Base-by-base conservation (phyloP, 2,797 vertebrate genomes). In the Chelon auratus region DNA sequence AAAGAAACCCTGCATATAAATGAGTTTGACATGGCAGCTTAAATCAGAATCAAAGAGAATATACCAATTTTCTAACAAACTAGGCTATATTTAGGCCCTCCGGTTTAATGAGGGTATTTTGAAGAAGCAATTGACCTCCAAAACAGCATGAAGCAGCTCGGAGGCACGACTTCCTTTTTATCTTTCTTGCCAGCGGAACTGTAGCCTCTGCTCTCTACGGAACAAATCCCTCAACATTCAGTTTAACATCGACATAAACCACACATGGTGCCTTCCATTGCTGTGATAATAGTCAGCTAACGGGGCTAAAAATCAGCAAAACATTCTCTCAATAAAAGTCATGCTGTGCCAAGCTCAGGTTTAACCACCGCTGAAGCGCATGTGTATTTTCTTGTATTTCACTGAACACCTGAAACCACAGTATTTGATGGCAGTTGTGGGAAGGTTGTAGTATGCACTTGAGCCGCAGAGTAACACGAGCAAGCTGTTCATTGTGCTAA, bases 401-500 rank as follows among this genome's bases (percentile, higher is more conserved):
- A 77, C 60, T 36, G 55, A 76, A 86, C 79, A 91, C 82, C 82
- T 89, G 87, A 87, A 88, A 86, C 78, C 80, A 51, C 33, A 68
- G 65, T 18, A 65, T 82, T 80, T 72, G 52, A 82, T 70, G 51
- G 77, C 60, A 66, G 81, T 87, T 88, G 87, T 84, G 81, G 83
- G 77, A 53, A 85, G 68, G 67, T 30, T 72, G 74, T 18, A 69
- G 59, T 63, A 61, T 48, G 75, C 43, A 24, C 43, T 54, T 2
- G 72, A 77, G 66, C 82, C 39, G 72, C 40, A 48, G 84, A 78
- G 83, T 84, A 92, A 89, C 85, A 80, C 58, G 86, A 88, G 86
- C 84, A 82, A 84, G 82, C 87, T 87, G 91, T 78, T 90, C 82
- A 68, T 62, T 71, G 77, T 30, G 77, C 87, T 88, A 84, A 89